A percentile compares a stretch with the other conserved stretches of the same genome.
Conservation (phyloP, 2,113 vertebrate genomes). For the Cinclus mexicanus region DNA sequence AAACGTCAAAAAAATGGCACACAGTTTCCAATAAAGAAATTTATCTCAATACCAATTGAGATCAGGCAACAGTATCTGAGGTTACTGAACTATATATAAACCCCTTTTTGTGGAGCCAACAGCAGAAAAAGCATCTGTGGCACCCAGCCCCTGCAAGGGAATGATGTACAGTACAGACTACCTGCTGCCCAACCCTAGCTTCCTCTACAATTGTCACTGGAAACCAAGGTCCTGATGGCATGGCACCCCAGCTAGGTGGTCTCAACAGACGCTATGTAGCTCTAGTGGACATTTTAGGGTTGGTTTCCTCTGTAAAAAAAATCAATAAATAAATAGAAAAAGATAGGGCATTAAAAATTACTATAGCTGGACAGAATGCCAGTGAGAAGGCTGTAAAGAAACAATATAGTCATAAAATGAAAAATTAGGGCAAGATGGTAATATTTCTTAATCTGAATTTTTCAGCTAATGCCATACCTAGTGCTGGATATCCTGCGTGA, state of each 20-base stretch:
- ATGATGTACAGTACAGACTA: not conserved
- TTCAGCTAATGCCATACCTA: conserved; percentile 92
- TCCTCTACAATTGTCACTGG: not conserved
- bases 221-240: not conserved
- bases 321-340: not conserved
- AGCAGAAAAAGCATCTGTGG: not conserved
- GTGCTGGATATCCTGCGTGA: conserved; percentile 88
- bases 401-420: not conserved
- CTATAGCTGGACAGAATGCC: not conserved
- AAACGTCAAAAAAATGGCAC: not conserved
- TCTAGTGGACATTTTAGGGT: not conserved
- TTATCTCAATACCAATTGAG: not conserved
- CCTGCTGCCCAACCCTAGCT: not conserved
- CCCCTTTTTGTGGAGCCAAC: not conserved
- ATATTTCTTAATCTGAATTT: conserved; percentile 39
- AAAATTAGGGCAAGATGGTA: not conserved
- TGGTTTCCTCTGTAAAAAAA: not conserved
- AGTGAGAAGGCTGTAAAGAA: not conserved
- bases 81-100: not conserved
- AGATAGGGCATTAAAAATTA: not conserved
- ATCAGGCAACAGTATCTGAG: not conserved
- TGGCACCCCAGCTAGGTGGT: not conserved
- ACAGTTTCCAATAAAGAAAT: not conserved
- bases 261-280: not conserved
- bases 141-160: not conserved